A percentile compares a stretch with the other conserved stretches of the same genome.
These are phyloP conservation scores for Masnerella sp. DNA, from an alignment of 2,888 invertebrate genomes.

Conservation along the genomic window DNA sequence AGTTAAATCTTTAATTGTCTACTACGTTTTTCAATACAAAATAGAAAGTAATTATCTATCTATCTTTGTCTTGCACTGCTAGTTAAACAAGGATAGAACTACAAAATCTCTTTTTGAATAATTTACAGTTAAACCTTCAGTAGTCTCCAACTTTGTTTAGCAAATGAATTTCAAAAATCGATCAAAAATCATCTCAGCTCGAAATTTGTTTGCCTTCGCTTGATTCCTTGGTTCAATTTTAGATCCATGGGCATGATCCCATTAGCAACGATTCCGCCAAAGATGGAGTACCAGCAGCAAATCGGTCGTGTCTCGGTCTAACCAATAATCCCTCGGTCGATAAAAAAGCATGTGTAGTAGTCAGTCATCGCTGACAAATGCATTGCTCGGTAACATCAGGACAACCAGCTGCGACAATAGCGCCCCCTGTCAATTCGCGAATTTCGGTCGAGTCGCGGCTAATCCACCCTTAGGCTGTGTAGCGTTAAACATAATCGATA, in stretches of 20 bases:
- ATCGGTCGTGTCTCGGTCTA: slow-evolving; percentile 64
- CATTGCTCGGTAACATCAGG: slow-evolving; percentile 41
- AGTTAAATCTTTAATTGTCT: too few relatives aligned
- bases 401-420: slow-evolving; percentile 56
- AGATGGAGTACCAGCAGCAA: slow-evolving; percentile 69
- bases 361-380: slow-evolving; percentile 49
- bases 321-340: slow-evolving; percentile 37
- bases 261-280: slow-evolving; percentile 65
- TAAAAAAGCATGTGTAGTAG: slow-evolving; percentile 55
- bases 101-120: too few relatives aligned
- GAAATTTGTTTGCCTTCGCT: too few relatives aligned
- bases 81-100: too few relatives aligned
- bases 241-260: slow-evolving; percentile 73
- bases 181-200: too few relatives aligned
- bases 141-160: too few relatives aligned
- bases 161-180: too few relatives aligned
- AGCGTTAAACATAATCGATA: slow-evolving; percentile 68
- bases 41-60: too few relatives aligned
- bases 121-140: too few relatives aligned
- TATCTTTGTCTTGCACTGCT: too few relatives aligned
- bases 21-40: too few relatives aligned
- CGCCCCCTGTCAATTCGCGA: slow-evolving; percentile 63
- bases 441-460: slow-evolving; percentile 62
- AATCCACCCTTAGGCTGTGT: slow-evolving; percentile 65
- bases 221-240: too few relatives aligned